phyloP scores from a whole-genome alignment of 64 coral and sea anemone species.

The Platygyra sinensis region DNA sequence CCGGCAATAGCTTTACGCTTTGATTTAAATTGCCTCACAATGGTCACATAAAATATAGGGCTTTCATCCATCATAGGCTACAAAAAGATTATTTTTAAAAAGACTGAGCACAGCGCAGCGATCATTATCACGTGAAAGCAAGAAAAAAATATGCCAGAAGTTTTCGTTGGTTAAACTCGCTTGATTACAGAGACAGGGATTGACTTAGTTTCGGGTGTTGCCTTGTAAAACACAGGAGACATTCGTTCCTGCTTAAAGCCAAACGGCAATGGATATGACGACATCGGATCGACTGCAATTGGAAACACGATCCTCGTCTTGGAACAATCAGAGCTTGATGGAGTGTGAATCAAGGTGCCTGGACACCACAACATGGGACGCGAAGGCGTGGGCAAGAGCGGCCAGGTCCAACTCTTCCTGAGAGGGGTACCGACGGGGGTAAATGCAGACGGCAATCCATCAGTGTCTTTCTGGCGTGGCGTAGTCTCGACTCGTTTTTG shows the following conservation, averaged over 20 bases:
- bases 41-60: no score
- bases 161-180: not conserved
- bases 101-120: no score
- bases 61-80: no score
- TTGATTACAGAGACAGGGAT: constrained; percentile 1
- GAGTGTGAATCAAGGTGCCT: not conserved
- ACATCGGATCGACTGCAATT: not conserved
- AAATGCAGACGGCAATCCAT: not conserved
- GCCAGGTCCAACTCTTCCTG: not conserved
- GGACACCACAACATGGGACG: not conserved
- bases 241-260: not conserved
- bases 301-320: not conserved
- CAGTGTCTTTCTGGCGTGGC: not conserved
- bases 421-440: not conserved
- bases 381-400: not conserved
- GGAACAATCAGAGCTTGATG: not conserved
- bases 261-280: not conserved
- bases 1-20: no score
- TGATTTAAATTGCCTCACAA: no score
- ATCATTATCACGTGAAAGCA: no score
- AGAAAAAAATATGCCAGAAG: no score
- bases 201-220: not conserved
- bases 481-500: not conserved
- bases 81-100: no score
- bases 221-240: no score